phyloP scores from a whole-genome alignment of 2,113 vertebrate species.

The Sapajus apella region DNA sequence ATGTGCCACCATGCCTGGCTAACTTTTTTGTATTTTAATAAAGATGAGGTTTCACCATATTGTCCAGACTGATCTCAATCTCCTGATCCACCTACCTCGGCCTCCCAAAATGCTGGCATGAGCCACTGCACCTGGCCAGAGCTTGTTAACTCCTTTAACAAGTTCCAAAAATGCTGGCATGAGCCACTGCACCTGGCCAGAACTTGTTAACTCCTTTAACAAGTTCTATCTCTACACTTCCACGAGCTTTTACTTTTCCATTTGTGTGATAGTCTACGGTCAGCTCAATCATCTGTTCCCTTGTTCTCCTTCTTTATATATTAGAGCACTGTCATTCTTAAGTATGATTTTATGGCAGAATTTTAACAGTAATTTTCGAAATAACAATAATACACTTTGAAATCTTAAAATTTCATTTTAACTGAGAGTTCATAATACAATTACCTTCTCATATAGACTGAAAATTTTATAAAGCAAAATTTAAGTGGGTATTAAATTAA shows the following conservation, averaged over 20 bases:
- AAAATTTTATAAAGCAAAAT: background rate
- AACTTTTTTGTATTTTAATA: too few species aligned
- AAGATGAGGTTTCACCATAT: too few species aligned
- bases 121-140: too few species aligned
- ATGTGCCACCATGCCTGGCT: too few species aligned
- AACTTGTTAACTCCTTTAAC: background rate
- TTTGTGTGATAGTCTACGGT: background rate
- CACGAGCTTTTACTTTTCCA: background rate
- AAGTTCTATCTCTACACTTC: background rate
- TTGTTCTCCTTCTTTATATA: background rate
- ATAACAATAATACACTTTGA: background rate
- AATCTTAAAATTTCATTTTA: background rate
- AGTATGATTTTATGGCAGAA: background rate
- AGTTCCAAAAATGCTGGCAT: background rate
- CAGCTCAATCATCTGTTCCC: background rate
- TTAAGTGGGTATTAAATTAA: background rate
- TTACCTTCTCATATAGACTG: background rate
- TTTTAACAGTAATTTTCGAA: background rate
- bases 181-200: too few species aligned
- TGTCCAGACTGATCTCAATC: too few species aligned
- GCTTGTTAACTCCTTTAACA: background rate
- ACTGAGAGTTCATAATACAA: background rate
- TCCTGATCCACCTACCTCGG: too few species aligned
- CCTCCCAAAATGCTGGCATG: too few species aligned
- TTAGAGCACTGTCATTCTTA: background rate